Conservation (phyloP, 1,140 invertebrate species). For the Laodelphax striatellus region DNA sequence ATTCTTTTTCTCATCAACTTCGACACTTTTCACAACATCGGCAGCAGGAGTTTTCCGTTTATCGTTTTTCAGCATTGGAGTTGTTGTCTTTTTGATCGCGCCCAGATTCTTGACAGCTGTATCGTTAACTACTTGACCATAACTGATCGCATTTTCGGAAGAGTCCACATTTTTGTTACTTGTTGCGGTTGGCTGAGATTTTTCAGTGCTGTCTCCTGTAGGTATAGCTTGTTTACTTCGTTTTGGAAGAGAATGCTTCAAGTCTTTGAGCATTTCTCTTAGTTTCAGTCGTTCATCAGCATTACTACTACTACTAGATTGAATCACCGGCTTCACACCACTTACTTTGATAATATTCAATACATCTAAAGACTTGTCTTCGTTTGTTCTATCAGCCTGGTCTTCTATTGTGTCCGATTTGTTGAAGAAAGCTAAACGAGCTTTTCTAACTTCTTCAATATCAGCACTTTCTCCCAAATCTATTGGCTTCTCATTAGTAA, state of each 20-base stretch:
- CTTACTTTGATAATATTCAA: constrained; percentile 18
- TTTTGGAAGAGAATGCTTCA: constrained; percentile 52
- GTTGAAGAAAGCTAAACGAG: constrained; percentile 29
- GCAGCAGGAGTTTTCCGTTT: neutral
- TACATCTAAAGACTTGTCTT: neutral
- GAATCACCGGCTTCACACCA: neutral
- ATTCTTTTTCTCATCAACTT: constrained; percentile 3
- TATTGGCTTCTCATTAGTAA: neutral
- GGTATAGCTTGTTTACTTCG: constrained; percentile 24
- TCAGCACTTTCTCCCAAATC: constrained; percentile 10
- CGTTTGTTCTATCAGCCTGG: neutral
- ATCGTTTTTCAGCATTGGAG: neutral
- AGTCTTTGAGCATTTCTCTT: constrained; percentile 50
- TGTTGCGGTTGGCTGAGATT: no score
- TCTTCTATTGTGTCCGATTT: constrained; percentile 17
- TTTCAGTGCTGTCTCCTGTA: neutral
- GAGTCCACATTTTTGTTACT: no score
- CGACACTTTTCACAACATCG: neutral
- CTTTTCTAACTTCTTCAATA: constrained; percentile 29
- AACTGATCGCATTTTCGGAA: no score
- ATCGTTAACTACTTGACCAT: neutral
- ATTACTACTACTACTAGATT: constrained; percentile 23
- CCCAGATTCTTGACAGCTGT: constrained; percentile 5
- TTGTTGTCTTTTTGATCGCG: constrained; percentile 13
- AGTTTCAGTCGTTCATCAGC: constrained; percentile 39